Conservation (phyloP, 53 echinoderm and acorn worm genomes). For the Antedon mediterranea region DNA sequence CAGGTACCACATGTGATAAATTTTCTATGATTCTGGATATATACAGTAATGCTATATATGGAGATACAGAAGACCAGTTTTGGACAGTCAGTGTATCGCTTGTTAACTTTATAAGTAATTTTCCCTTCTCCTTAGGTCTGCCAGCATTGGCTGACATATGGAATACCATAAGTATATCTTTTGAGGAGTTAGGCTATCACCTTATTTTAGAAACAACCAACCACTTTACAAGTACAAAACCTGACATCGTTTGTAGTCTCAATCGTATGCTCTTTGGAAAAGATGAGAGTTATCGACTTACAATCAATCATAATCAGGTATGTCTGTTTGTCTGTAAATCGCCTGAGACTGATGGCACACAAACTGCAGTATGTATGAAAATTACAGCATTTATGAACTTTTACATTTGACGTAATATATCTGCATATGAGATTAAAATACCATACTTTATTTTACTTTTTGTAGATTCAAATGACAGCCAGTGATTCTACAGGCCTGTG, state of each 20-base stretch:
- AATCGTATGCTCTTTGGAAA: conserved; percentile 55
- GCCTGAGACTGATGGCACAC: no score
- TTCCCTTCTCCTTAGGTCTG: conserved; percentile 26
- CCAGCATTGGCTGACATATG: conserved; percentile 89
- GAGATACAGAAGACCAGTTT: no score
- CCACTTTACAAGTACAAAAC: conserved; percentile 18
- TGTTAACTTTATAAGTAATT: background rate
- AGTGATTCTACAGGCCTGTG: conserved; percentile 74
- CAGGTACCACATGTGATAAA: no score
- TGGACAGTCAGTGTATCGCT: no score
- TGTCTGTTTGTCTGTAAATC: background rate
- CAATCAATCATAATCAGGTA: conserved; percentile 55
- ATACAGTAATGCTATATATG: no score
- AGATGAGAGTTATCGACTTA: conserved; percentile 66
- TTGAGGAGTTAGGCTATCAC: conserved; percentile 67
- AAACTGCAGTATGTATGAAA: no score
- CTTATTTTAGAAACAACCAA: conserved; percentile 45
- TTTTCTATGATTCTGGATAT: no score
- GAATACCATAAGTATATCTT: conserved; percentile 63
- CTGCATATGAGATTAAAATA: no score
- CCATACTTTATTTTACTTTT: no score
- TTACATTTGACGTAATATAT: no score
- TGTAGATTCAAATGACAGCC: conserved; percentile 50
- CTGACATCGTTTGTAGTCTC: conserved; percentile 56
- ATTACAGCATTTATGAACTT: no score